Conservation (phyloP, 2,888 invertebrate species). For the Campoplex nolae region DNA sequence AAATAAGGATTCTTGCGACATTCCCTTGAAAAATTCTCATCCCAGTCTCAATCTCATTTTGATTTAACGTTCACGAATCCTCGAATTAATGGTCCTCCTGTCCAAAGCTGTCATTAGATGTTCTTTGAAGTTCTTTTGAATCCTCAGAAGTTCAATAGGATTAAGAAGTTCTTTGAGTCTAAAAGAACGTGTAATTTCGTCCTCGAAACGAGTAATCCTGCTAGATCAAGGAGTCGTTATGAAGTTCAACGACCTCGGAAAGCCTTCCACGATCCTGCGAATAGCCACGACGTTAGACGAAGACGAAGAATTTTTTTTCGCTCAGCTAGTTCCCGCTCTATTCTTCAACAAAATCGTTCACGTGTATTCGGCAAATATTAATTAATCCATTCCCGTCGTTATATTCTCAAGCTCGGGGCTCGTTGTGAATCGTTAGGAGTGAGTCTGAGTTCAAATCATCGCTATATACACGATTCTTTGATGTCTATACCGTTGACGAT, state of each 20-base stretch:
- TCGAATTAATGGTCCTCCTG: neutral
- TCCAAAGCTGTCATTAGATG: neutral
- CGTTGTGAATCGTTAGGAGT: slow-evolving; percentile 15
- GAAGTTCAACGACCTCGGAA: slow-evolving; percentile 53
- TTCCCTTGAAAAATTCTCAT: neutral
- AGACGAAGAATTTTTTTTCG: slow-evolving; percentile 1
- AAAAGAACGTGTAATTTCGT: slow-evolving; percentile 8
- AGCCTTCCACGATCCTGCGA: slow-evolving; percentile 31
- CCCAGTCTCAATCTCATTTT: neutral
- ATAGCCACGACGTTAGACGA: slow-evolving; percentile 34
- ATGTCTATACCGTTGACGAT: neutral
- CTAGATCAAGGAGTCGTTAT: slow-evolving; percentile 34
- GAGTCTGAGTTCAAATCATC: neutral
- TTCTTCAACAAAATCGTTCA: slow-evolving; percentile 13
- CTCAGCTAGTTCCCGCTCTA: slow-evolving; percentile 17
- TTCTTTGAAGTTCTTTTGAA: neutral
- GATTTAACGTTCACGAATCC: neutral
- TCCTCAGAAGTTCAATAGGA: neutral
- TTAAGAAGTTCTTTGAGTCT: neutral
- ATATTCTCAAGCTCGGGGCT: neutral
- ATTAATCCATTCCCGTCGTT: slow-evolving; percentile 29
- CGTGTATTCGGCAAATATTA: slow-evolving; percentile 19
- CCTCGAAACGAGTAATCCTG: slow-evolving; percentile 29
- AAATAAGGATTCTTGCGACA: neutral
- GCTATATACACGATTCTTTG: slow-evolving; percentile 10